Conservation (phyloP, 2,888 invertebrate species). For the Encarsia formosa region DNA sequence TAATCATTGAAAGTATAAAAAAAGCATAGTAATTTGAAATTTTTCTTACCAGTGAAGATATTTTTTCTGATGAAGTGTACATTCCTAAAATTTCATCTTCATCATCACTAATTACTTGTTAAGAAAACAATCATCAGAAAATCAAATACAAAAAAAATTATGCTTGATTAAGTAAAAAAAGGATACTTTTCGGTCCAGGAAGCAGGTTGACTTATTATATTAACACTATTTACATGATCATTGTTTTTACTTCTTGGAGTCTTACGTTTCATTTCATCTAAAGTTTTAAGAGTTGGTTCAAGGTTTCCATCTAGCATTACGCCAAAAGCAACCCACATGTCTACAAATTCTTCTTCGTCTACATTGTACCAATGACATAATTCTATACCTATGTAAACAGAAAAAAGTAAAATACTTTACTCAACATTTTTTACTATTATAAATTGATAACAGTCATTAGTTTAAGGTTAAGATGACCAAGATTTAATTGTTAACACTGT, state of each 20-base stretch:
- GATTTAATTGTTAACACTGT: too few relatives aligned
- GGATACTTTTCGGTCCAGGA: constrained; percentile 40
- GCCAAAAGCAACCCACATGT: constrained; percentile 44
- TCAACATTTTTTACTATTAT: neutral
- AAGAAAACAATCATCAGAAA: constrained; percentile 19
- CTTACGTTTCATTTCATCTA: constrained; percentile 35
- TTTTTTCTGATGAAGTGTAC: constrained; percentile 30
- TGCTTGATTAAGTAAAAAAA: constrained; percentile 24
- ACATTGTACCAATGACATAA: constrained; percentile 37
- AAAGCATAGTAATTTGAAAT: too few relatives aligned
- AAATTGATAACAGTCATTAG: neutral
- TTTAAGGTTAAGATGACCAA: neutral
- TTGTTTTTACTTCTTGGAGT: constrained; percentile 28
- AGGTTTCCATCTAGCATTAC: constrained; percentile 31
- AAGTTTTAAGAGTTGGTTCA: constrained; percentile 34
- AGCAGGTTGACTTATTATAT: too few relatives aligned
- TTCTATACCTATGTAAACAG: constrained; percentile 37
- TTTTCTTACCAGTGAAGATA: constrained; percentile 19
- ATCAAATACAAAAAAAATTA: too few relatives aligned
- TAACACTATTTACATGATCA: constrained; percentile 1
- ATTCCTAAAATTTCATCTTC: constrained; percentile 37
- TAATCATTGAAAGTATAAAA: too few relatives aligned
- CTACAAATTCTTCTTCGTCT: constrained; percentile 40
- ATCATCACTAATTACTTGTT: constrained; percentile 25
- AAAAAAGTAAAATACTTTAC: neutral